Percentiles rank a stretch among this genome's conserved stretches.
These are phyloP conservation scores for Aphidoletes aphidimyza DNA, from an alignment of 2,888 invertebrate genomes.

Conservation along the genomic window DNA sequence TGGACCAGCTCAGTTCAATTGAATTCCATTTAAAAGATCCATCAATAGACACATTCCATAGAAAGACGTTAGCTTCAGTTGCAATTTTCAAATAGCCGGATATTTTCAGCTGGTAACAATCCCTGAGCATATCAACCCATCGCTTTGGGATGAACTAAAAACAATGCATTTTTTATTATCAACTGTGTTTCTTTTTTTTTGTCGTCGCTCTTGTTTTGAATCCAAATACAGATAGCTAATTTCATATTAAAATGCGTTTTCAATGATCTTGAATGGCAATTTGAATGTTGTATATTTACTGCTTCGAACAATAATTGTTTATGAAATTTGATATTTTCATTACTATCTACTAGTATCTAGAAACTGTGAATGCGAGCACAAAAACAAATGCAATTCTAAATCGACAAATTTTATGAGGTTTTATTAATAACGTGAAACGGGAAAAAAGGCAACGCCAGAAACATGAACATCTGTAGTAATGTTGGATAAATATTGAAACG, in stretches of 20 bases:
- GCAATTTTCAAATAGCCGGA: too few relatives aligned
- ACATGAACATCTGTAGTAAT: conserved; percentile 22
- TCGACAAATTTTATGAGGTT: background rate
- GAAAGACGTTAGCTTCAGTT: too few relatives aligned
- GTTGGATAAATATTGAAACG: background rate
- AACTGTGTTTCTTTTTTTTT: too few relatives aligned
- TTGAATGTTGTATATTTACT: conserved; percentile 5
- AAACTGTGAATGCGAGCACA: too few relatives aligned
- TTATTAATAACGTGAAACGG: background rate
- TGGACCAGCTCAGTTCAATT: too few relatives aligned
- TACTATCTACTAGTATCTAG: background rate
- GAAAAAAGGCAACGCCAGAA: background rate
- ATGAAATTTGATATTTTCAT: conserved; percentile 50
- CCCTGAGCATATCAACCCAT: too few relatives aligned
- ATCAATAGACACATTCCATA: too few relatives aligned
- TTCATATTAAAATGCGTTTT: conserved; percentile 2
- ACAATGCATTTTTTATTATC: background rate
- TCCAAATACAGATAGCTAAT: background rate
- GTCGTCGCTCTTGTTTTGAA: background rate
- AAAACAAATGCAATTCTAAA: too few relatives aligned
- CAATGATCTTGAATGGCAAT: conserved; percentile 5
- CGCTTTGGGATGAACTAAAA: background rate
- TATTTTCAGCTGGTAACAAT: too few relatives aligned
- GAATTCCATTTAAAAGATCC: too few relatives aligned
- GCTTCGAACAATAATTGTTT: background rate